Evolutionary conservation across 2,888 invertebrate genomes (phyloP), one percentile per base, ranked within the genome.

Genomic region (Hydrotaea diabolus): DNA sequence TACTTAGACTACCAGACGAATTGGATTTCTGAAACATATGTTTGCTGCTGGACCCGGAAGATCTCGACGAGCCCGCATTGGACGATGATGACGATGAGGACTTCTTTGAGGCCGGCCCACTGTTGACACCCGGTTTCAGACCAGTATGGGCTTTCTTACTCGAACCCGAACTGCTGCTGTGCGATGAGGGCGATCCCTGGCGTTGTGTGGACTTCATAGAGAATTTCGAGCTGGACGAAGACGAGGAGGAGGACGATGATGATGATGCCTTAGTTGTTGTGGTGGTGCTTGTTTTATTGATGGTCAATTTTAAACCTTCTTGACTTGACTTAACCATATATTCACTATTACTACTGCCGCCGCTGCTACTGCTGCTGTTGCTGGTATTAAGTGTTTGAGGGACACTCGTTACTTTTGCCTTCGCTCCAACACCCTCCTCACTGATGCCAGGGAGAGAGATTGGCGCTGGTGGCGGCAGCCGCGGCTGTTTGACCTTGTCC

Each of bases 241-340:
- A 73, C 15, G 57, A 43, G 19, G 69, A 26, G 0, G 39, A 53
- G 26, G 11, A 77, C 80, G 71, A 80, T 43, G 62, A 77, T 46
- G 81, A 62, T 49, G 83, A n/a, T 59, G 73, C 74, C n/a, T 66
- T 17, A 36, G 59, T 11, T 72, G 76, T 19, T 53, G 77, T 11
- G 64, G 84, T 11, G 39, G 23, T 85, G 85, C 15, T 86, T 83
- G 97, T 97, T 93, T 98, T 98, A 89, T 97, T 98, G 31, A 98
- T 97, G 2, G 97, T 98, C 77, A 98, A 94, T 92, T 98, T 98
- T 93, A 98, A 96, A 3, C 97, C 97, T 88, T 97, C 97, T 69
- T 91, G 90, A 90, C 97, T 97, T 19, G 96, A 96, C 90, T 97
- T 98, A 0, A 98, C 96, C 95, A 97, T 97, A 89, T 97, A 97